phyloP scores from a whole-genome alignment of 2,113 vertebrate species.

The Ciconia stormi region DNA sequence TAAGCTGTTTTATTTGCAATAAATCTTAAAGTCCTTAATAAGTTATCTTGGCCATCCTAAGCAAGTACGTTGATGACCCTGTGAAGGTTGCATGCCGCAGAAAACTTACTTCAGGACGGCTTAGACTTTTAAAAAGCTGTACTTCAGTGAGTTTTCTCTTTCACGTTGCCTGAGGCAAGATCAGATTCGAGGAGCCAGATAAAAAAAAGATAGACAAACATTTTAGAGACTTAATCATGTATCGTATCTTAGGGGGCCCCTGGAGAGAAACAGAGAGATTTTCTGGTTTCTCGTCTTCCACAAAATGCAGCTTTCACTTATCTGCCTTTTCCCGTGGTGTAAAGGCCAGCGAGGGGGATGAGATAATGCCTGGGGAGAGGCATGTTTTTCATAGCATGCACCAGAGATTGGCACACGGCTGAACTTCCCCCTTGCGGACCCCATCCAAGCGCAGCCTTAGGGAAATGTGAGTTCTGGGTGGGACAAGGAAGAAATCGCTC shows the following conservation, averaged over 20 bases:
- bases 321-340: background rate
- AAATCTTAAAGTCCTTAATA: background rate
- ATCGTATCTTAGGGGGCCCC: background rate
- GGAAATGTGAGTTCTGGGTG: background rate
- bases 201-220: background rate
- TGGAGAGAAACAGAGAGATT: background rate
- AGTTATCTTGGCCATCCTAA: background rate
- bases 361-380: background rate
- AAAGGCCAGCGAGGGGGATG: background rate
- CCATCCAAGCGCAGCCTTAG: background rate
- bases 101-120: background rate
- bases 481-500: background rate
- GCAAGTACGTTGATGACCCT: background rate
- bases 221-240: background rate
- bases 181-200: background rate
- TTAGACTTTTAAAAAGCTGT: background rate
- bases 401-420: background rate
- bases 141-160: background rate
- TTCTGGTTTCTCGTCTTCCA: background rate
- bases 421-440: background rate
- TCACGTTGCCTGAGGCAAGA: background rate
- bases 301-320: background rate
- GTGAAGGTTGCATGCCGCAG: background rate
- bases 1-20: background rate
- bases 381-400: background rate